Conservation (phyloP, 2,113 vertebrate species). For the Hemichromis elongatus region DNA sequence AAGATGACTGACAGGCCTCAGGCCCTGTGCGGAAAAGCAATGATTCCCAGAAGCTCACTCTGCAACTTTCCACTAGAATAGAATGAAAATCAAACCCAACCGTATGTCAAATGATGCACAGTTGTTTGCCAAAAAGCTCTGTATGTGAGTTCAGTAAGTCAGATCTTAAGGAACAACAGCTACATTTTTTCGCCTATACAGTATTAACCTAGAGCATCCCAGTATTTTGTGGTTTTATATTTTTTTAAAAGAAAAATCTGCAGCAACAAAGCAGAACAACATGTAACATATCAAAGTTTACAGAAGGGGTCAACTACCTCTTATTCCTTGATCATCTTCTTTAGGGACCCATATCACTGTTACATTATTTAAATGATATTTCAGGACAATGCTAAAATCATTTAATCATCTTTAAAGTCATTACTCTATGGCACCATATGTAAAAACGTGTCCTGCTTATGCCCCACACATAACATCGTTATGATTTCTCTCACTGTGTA, state of each 20-base stretch:
- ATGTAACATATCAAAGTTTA: not conserved
- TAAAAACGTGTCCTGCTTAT: not conserved
- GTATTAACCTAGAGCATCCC: not conserved
- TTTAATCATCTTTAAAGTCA: not conserved
- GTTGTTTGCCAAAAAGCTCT: not conserved
- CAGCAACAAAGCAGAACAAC: not conserved
- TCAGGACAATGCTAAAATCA: not conserved
- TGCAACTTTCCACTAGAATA: conserved; percentile 27
- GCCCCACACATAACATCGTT: not conserved
- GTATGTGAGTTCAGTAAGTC: not conserved
- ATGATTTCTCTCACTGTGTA: not conserved
- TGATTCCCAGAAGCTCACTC: conserved; percentile 31
- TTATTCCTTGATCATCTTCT: not conserved
- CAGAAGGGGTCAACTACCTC: not conserved
- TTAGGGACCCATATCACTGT: not conserved
- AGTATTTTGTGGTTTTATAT: not conserved
- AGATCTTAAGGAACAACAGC: not conserved
- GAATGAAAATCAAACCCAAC: conserved; percentile 21
- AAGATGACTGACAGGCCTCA: conserved; percentile 70
- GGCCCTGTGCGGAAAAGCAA: conserved; percentile 17
- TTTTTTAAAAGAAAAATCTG: not conserved
- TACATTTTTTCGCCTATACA: not conserved
- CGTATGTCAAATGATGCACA: conserved; percentile 13
- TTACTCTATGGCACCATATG: not conserved
- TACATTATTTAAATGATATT: not conserved